Base-by-base conservation (phyloP, 2,797 vertebrate genomes). In the Cryptoprocta ferox region DNA sequence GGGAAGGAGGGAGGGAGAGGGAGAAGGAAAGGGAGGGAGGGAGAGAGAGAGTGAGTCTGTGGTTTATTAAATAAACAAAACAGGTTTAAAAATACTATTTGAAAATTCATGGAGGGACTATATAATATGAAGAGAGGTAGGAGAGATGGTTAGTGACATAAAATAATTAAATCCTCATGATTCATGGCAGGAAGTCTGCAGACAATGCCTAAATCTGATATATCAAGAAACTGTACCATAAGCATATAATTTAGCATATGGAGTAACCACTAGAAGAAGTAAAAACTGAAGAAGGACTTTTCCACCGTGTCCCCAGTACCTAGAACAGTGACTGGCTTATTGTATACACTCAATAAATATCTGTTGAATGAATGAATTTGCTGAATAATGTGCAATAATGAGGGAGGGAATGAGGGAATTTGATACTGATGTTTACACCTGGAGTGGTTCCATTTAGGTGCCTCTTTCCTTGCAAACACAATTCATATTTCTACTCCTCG, bases 221-320 rank as follows among this genome's bases (percentile, higher is more conserved):
- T 61, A 73, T 68, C 56, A 92, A 84, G 59, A 84, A 89, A 61
- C 37, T 86, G 45, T 1, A n/a, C 26, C 26, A 39, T 82, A 75
- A 71, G 16, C n/a, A 65, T 50, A 71, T 80, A 68, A 83, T 80
- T 94, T 84, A 76, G 59, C 5, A 59, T 37, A 78, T 10, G 5
- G 15, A 89, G 5, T 93, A 86, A 87, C 12, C 10, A 42, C 13
- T 19, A 75, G 61, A 87, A 71, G 30, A 83, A 65, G 16, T 45
- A 56, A 91, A 96, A 95, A 61, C 28, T 35, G 45, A 92, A 93
- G 45, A 89, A 93, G 45, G 92, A 75, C 2, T 45, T 87, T 56
- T 16, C 28, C 24, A 8, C 16, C n/a, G 26, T 91, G 50, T 35
- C 14, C 12, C 24, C 28, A 84, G 24, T 39, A 50, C 19, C 71